phyloP scores from a whole-genome alignment of 2,113 vertebrate genomes.

The Odocoileus hemionus region DNA sequence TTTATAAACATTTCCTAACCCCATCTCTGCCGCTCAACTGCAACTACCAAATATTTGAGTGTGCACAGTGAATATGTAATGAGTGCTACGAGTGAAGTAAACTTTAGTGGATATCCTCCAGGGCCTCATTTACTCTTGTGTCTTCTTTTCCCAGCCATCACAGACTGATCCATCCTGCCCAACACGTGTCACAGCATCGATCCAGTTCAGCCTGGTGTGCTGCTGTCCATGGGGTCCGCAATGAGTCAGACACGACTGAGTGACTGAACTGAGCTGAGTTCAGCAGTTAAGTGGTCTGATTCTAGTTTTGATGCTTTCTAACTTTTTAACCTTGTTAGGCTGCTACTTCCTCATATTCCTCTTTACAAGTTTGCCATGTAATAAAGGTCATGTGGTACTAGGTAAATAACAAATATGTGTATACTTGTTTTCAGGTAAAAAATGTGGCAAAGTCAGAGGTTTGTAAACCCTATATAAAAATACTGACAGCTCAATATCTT shows the following conservation, averaged over 20 bases:
- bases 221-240: fast-evolving
- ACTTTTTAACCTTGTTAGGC: not conserved
- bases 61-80: not conserved
- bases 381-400: not conserved
- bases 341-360: not conserved
- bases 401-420: not conserved
- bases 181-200: not conserved
- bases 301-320: not conserved
- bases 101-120: not conserved
- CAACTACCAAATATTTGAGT: not conserved
- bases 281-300: not conserved
- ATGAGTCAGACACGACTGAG: not conserved
- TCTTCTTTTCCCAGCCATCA: not conserved
- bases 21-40: fast-evolving
- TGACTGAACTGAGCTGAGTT: not conserved
- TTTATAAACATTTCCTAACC: not conserved
- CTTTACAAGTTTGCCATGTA: not conserved
- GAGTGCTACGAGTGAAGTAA: fast-evolving
- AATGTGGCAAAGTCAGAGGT: not conserved
- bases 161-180: not conserved
- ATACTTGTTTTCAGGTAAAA: not conserved
- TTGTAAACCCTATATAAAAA: not conserved
- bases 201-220: not conserved
- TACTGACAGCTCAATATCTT: not conserved
- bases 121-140: not conserved